Conservation (phyloP, 2,797 vertebrate genomes). For the Lepus townsendii region DNA sequence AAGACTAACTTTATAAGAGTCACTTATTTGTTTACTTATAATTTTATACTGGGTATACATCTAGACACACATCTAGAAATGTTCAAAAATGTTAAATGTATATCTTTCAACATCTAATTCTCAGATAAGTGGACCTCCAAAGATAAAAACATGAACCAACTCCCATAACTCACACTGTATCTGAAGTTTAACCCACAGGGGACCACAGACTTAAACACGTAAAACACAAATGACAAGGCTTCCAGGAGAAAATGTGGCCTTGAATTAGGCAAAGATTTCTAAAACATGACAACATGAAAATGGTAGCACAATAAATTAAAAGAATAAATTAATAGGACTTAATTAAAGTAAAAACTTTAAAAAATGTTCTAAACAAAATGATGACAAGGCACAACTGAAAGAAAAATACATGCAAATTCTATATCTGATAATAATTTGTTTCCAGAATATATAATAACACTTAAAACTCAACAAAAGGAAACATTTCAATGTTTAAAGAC, state of each 20-base stretch:
- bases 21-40: neutral
- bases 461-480: neutral
- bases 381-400: neutral
- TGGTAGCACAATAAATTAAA: neutral
- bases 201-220: neutral
- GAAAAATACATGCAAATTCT: neutral
- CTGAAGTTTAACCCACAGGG: neutral
- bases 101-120: neutral
- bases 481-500: neutral
- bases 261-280: neutral
- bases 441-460: neutral
- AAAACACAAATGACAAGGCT: neutral
- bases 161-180: neutral
- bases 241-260: neutral
- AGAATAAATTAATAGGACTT: neutral
- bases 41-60: neutral
- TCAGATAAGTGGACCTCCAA: neutral
- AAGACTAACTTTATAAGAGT: neutral
- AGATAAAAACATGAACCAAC: neutral
- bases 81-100: neutral
- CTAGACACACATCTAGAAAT: neutral
- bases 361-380: neutral
- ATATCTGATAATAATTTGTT: neutral
- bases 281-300: neutral
- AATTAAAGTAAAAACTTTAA: neutral